Evolutionary conservation across 2,888 invertebrate genomes (phyloP).

Genomic region (Hyposoter didymator): DNA sequence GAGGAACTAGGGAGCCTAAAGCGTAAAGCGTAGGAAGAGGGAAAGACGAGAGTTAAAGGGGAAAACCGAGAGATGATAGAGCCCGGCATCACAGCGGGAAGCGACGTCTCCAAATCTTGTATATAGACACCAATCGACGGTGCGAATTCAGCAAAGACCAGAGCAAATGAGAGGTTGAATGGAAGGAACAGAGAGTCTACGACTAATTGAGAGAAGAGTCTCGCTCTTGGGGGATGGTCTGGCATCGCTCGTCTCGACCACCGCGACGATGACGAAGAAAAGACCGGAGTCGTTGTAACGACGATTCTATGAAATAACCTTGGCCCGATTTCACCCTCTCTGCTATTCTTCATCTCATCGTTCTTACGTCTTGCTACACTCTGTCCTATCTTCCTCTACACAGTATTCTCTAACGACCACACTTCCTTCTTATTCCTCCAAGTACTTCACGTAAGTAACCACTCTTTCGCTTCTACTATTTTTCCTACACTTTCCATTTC

Average conservation of each 20-base stretch:
- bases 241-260: constrained; percentile 44
- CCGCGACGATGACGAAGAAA: constrained; percentile 57
- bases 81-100: constrained; percentile 32
- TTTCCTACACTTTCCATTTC: constrained; percentile 24
- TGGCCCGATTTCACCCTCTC: constrained; percentile 62
- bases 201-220: constrained; percentile 66
- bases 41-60: constrained; percentile 21
- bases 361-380: constrained; percentile 49
- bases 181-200: constrained; percentile 46
- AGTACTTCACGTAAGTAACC: constrained; percentile 32
- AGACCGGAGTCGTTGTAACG: constrained; percentile 67
- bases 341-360: constrained; percentile 53
- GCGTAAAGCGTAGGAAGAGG: constrained; percentile 1
- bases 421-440: constrained; percentile 41
- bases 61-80: constrained; percentile 31
- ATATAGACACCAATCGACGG: constrained; percentile 36
- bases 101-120: constrained; percentile 52
- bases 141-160: constrained; percentile 56
- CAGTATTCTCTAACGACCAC: constrained; percentile 39
- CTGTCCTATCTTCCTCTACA: constrained; percentile 32
- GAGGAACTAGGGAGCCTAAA: constrained; percentile 41
- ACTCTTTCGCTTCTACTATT: constrained; percentile 15
- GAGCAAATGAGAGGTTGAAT: constrained; percentile 54
- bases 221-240: constrained; percentile 44
- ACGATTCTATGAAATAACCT: constrained; percentile 67